Evolutionary conservation across 2,113 vertebrate genomes (phyloP).

Genomic region (Centropus unirufus): DNA sequence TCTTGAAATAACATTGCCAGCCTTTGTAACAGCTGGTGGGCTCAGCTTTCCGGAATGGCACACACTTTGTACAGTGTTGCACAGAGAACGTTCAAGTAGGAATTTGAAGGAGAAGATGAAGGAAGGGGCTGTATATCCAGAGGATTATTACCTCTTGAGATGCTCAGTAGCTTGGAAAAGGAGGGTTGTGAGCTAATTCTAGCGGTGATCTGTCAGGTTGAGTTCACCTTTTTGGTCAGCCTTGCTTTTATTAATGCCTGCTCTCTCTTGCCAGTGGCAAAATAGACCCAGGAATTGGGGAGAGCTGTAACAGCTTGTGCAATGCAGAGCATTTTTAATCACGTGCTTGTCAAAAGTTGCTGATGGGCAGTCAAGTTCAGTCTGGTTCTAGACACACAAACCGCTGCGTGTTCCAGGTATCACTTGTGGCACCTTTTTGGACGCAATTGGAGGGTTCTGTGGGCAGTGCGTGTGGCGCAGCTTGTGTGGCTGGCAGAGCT

Average conservation of each 20-base stretch:
- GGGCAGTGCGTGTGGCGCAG: neutral
- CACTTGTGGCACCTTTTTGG: neutral
- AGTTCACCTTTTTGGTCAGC: neutral
- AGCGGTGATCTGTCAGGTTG: neutral
- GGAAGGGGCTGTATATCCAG: neutral
- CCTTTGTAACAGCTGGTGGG: neutral
- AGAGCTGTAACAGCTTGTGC: neutral
- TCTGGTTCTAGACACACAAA: neutral
- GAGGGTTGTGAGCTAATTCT: neutral
- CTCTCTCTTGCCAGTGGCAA: neutral
- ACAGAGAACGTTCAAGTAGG: neutral
- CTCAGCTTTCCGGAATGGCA: neutral
- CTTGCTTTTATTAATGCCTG: neutral
- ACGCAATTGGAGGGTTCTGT: neutral
- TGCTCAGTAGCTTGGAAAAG: neutral
- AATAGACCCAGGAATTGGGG: neutral
- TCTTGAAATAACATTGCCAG: neutral
- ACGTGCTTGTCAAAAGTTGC: neutral
- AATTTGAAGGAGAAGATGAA: neutral
- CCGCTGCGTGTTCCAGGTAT: neutral
- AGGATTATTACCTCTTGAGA: neutral
- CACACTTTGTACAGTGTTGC: neutral
- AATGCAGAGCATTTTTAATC: neutral
- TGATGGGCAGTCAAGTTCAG: neutral
- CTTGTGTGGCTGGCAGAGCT: neutral